Conservation (phyloP, 2,113 vertebrate species). For the Prinia subflava region DNA sequence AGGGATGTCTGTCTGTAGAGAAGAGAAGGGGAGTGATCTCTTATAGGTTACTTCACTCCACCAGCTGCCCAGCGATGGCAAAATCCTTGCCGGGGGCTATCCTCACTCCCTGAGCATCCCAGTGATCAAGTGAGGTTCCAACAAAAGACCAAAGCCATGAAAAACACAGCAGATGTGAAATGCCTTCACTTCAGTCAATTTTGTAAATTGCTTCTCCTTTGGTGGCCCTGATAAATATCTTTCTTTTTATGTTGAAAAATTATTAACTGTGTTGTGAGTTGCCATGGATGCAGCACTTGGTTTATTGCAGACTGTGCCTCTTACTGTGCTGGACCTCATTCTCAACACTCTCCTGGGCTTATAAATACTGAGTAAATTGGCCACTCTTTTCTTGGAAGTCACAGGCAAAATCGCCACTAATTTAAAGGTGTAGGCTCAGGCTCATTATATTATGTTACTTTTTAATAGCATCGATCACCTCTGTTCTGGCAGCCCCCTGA, state of each 20-base stretch:
- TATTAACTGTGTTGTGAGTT: constrained; percentile 16
- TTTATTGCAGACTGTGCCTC: constrained; percentile 7
- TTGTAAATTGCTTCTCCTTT: not conserved
- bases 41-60: not conserved
- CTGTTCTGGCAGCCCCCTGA: not conserved
- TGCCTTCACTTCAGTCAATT: not conserved
- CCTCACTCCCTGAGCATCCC: not conserved
- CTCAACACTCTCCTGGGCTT: not conserved
- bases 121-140: not conserved
- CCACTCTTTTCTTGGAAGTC: not conserved
- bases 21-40: not conserved
- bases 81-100: not conserved
- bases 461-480: not conserved
- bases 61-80: not conserved
- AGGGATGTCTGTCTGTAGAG: not conserved
- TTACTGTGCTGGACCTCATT: not conserved
- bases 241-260: constrained; percentile 6
- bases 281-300: not conserved
- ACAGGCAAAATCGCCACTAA: not conserved
- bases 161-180: not conserved
- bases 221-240: not conserved
- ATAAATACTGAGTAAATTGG: constrained; percentile 25
- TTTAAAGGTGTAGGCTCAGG: not conserved
- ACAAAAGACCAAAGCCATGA: not conserved
- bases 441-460: not conserved